These are phyloP conservation scores for Cryptophagus acutangulus DNA, from an alignment of 2,888 invertebrate genomes.

Conservation along the genomic window DNA sequence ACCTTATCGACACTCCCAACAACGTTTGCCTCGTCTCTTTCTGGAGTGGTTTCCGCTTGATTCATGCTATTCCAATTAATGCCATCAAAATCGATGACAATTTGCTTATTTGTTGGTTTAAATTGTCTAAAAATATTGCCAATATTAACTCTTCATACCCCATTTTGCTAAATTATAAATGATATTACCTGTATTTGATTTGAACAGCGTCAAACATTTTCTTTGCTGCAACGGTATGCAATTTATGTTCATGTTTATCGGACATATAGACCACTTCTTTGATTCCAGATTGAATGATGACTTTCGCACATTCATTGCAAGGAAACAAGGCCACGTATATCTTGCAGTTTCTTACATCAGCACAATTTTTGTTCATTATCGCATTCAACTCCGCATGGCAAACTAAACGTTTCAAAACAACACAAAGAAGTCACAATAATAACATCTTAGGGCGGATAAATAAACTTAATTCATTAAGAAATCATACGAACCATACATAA, in stretches of 20 bases:
- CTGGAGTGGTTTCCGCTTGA: too few relatives aligned
- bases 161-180: slow-evolving; percentile 7
- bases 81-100: slow-evolving; percentile 65
- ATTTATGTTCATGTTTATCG: slow-evolving; percentile 71
- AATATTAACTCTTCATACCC: not conserved
- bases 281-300: slow-evolving; percentile 92
- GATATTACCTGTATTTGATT: slow-evolving; percentile 59
- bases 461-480: not conserved
- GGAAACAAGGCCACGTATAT: slow-evolving; percentile 92
- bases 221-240: slow-evolving; percentile 68
- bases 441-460: not conserved
- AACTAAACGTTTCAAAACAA: slow-evolving; percentile 56
- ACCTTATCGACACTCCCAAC: too few relatives aligned
- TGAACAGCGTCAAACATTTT: slow-evolving; percentile 75
- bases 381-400: slow-evolving; percentile 99
- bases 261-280: slow-evolving; percentile 72
- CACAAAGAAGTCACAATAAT: not conserved
- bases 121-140: slow-evolving; percentile 55
- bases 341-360: slow-evolving; percentile 70
- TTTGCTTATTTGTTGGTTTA: slow-evolving; percentile 55
- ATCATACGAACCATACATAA: slow-evolving; percentile 72
- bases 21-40: too few relatives aligned
- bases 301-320: slow-evolving; percentile 96
- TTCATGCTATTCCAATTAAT: slow-evolving; percentile 56
- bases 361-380: slow-evolving; percentile 82